Evolutionary conservation across 2,888 invertebrate species (phyloP).

Genomic region (Aleiodes testaceus): DNA sequence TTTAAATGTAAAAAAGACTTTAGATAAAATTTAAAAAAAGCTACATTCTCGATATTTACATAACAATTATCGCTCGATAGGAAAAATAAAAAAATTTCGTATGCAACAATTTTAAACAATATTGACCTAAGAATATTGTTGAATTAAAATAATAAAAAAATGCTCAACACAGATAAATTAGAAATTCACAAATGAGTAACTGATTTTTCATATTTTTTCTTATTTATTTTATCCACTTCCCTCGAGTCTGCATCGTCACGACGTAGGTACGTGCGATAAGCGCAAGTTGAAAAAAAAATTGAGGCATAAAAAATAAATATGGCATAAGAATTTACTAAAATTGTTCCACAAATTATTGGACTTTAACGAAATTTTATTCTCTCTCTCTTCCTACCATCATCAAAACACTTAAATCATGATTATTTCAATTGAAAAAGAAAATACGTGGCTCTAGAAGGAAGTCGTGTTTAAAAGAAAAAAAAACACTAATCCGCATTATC

Average conservation of each 20-base stretch:
- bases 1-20: no score
- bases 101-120: no score
- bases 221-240: no score
- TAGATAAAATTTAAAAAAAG: no score
- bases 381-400: not conserved
- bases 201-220: not conserved
- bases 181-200: not conserved
- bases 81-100: no score
- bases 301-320: not conserved
- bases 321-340: slow-evolving; percentile 7
- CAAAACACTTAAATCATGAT: slow-evolving; percentile 9
- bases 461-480: slow-evolving; percentile 4
- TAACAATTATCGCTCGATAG: no score
- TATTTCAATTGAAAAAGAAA: not conserved
- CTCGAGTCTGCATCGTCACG: not conserved
- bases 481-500: slow-evolving; percentile 30
- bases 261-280: slow-evolving; percentile 10
- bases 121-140: no score
- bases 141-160: not conserved
- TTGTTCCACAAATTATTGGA: not conserved
- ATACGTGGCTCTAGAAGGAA: slow-evolving; percentile 3
- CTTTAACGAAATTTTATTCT: slow-evolving; percentile 4
- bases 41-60: no score
- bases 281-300: not conserved
- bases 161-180: not conserved